Evolutionary conservation across 2,888 invertebrate genomes (phyloP).

Genomic region (Dolichopus griseipennis): DNA sequence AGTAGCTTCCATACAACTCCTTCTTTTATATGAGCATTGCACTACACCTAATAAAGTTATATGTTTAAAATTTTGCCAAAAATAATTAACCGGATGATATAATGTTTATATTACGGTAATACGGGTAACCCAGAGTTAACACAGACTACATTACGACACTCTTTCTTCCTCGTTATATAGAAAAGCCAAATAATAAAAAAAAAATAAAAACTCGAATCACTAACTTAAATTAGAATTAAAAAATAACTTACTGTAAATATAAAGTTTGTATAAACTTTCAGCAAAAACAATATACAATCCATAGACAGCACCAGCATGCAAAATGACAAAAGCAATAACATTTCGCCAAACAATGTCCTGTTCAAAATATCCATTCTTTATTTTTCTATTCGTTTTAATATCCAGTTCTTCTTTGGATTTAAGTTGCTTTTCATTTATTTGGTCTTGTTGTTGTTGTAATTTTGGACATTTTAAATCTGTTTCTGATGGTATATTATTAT

Average conservation of each 20-base stretch:
- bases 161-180: no score
- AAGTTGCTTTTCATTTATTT: constrained; percentile 5
- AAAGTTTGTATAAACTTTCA: constrained; percentile 33
- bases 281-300: constrained; percentile 48
- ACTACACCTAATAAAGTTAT: no score
- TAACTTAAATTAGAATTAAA: no score
- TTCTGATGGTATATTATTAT: constrained; percentile 10
- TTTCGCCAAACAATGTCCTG: constrained; percentile 75
- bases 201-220: no score
- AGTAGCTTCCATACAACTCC: no score
- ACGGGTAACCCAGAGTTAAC: no score
- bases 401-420: background rate
- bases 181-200: no score
- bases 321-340: constrained; percentile 60
- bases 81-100: no score
- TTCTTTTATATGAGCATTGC: no score
- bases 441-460: constrained; percentile 9
- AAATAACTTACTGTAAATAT: constrained; percentile 48
- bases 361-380: constrained; percentile 33
- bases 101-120: no score
- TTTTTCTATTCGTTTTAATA: constrained; percentile 13
- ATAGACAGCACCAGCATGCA: constrained; percentile 58
- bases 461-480: background rate
- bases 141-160: no score
- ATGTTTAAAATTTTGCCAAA: no score